These are phyloP conservation scores for Ploceus nigricollis DNA, from an alignment of 2,113 vertebrate genomes.

Conservation along the genomic window DNA sequence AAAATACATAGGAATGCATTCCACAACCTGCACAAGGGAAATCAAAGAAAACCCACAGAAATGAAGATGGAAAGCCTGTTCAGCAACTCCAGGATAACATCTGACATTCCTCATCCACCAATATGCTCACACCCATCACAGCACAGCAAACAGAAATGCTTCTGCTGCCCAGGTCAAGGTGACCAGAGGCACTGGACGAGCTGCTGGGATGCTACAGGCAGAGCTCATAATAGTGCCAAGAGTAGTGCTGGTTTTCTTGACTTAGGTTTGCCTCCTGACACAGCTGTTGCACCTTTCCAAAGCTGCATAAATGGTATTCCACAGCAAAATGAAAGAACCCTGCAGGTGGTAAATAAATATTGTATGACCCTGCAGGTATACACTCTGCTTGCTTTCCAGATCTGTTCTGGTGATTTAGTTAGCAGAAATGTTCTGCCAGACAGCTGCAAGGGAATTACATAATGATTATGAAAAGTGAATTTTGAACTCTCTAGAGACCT, in stretches of 20 bases:
- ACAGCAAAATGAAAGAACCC: background rate
- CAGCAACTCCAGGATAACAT: background rate
- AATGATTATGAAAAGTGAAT: slow-evolving; percentile 17
- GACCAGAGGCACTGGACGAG: background rate
- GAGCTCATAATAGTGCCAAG: fast-evolving
- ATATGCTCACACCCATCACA: fast-evolving
- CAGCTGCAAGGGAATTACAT: background rate
- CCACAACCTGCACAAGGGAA: background rate
- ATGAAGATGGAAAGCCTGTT: background rate
- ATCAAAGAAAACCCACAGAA: background rate
- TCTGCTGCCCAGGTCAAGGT: background rate
- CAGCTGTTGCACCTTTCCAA: background rate
- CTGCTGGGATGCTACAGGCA: background rate
- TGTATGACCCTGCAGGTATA: background rate
- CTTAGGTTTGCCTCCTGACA: background rate
- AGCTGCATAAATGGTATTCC: background rate
- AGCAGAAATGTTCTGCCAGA: slow-evolving; percentile 12
- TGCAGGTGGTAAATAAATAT: slow-evolving; percentile 8
- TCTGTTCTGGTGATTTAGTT: background rate
- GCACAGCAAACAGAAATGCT: background rate
- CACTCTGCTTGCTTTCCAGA: background rate
- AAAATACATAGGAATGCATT: background rate
- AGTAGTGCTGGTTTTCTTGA: background rate
- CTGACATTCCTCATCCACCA: background rate
- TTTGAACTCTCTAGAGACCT: background rate